Conservation (phyloP, 92 coral and sea anemone genomes). For the Zoanthus sociatus region DNA sequence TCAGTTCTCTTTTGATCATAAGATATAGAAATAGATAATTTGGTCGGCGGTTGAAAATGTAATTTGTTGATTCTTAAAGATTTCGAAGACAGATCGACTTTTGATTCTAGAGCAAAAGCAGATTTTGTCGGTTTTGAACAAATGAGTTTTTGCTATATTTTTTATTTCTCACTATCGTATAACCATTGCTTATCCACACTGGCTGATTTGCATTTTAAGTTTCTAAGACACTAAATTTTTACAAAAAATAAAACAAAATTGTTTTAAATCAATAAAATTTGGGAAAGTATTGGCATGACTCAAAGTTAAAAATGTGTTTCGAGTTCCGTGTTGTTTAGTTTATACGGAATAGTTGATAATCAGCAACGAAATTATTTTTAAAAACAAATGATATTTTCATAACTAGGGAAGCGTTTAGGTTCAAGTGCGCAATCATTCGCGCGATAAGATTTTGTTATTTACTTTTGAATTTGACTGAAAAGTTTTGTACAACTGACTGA, state of each 20-base stretch:
- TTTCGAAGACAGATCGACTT: neutral
- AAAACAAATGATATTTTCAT: constrained; percentile 6
- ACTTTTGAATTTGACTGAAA: constrained; percentile 1
- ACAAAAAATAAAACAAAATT: neutral
- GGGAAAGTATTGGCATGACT: neutral
- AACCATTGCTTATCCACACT: neutral
- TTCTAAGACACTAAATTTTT: neutral
- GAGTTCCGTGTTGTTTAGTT: neutral
- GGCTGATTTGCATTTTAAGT: constrained; percentile 38
- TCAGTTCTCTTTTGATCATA: neutral
- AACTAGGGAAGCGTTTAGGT: constrained; percentile 8
- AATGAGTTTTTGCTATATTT: neutral
- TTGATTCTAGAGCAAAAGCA: neutral
- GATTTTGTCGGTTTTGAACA: neutral
- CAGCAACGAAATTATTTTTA: neutral
- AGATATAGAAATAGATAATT: constrained; percentile 1
- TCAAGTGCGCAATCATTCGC: neutral
- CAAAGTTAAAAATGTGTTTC: neutral
- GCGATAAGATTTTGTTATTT: neutral
- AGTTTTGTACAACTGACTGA: neutral
- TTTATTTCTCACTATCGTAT: neutral
- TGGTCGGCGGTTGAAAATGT: neutral
- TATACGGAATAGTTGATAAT: neutral
- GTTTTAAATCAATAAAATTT: neutral
- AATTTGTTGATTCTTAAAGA: neutral